Base-by-base conservation (phyloP, 1,140 invertebrate species). In the Leucophenga varia region DNA sequence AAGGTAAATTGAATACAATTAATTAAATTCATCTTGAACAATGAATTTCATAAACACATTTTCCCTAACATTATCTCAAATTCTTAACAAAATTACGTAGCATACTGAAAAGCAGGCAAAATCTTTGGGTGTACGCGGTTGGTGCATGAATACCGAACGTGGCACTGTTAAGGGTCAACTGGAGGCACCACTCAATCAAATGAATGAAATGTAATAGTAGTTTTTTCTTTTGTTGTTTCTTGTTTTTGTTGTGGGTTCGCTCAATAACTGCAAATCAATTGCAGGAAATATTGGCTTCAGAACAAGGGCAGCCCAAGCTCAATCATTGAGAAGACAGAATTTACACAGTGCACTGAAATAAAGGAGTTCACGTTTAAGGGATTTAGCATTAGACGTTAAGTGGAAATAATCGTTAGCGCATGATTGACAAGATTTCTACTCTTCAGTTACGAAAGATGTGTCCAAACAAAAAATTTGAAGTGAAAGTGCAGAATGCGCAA, bases 111-210 rank as follows among this genome's bases (percentile, higher is more conserved):
- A 79, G 54, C 76, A 80, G 58, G 84, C 80, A 0, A 79, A 79
- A 45, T 75, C 78, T 45, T 64, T 86, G 8, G 77, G 78, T 16
- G 53, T 89, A 0, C 78, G 72, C 49, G 87, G 88, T 32, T 89
- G 85, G 84, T 86, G 85, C 52, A 84, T 80, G 79, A 89, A 90
- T 59, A 88, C 86, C 1, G 49, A 65, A 2, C 47, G 64, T 8
- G 81, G 77, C 5, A 88, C 86, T 2, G 87, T 90, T 3, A 59
- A 80, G 22, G 88, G 88, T 17, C 70, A 76, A 40, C 48, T 88
- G 10, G 81, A 89, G 75, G 87, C 86, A 20, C 64, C 77, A 4
- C 52, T 75, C 34, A 41, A 61, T 2, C 80, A 82, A 61, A 55
- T 89, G 9, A 75, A 79, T 38, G 69, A 81, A 73, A 87, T 89